Evolutionary conservation across 2,113 vertebrate genomes (phyloP).

Genomic region (Gallinago undulata): DNA sequence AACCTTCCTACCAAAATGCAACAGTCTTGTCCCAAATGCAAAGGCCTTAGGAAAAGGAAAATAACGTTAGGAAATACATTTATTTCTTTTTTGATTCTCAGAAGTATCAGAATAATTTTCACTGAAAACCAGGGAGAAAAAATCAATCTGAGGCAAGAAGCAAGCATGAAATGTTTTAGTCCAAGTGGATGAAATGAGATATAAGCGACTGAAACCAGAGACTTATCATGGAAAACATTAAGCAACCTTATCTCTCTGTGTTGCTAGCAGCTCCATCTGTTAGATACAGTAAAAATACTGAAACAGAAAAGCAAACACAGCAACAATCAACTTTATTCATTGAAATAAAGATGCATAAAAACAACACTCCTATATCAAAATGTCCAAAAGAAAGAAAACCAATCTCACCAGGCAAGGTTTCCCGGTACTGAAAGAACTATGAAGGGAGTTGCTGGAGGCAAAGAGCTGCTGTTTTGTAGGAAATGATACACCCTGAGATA

Average conservation of each 20-base stretch:
- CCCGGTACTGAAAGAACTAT: neutral
- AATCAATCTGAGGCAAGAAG: constrained; percentile 9
- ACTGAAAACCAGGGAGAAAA: neutral
- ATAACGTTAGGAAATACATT: neutral
- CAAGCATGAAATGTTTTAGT: constrained; percentile 42
- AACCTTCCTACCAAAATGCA: neutral
- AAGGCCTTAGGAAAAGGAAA: neutral
- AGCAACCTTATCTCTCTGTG: constrained; percentile 48
- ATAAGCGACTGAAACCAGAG: constrained; percentile 25
- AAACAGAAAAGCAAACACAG: constrained; percentile 54
- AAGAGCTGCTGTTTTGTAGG: neutral
- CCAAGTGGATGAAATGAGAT: constrained; percentile 42
- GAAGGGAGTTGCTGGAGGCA: constrained; percentile 23
- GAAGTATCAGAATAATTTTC: neutral
- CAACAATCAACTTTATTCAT: constrained; percentile 49
- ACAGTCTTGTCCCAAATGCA: neutral
- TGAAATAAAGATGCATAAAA: constrained; percentile 60
- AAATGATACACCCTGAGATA: neutral
- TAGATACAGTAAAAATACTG: constrained; percentile 40
- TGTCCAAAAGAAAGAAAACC: constrained; percentile 46
- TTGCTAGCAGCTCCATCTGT: constrained; percentile 57
- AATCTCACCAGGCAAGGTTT: constrained; percentile 35
- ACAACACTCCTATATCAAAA: constrained; percentile 41
- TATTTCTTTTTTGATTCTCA: neutral
- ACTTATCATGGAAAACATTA: constrained; percentile 33